Percentiles rank a stretch among this genome's conserved stretches.
Conservation (phyloP, 2,113 vertebrate genomes). For the Gallinago jamesoni region DNA sequence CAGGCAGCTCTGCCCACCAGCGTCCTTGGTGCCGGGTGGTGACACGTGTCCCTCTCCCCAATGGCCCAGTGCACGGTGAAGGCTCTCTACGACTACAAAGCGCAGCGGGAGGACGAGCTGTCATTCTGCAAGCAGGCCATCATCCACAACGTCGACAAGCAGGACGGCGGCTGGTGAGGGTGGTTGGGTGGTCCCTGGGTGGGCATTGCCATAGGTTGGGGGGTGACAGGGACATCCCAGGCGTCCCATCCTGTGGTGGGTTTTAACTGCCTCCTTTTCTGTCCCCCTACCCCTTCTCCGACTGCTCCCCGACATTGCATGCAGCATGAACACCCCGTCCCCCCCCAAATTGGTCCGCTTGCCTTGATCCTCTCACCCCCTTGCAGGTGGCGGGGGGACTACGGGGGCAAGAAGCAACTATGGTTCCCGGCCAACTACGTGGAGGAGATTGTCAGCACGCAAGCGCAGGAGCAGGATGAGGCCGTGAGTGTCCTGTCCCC, state of each 20-base stretch:
- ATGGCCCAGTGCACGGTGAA: slow-evolving; percentile 81
- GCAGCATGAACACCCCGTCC: not conserved
- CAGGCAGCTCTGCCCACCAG: fast-evolving
- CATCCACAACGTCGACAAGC: slow-evolving; percentile 85
- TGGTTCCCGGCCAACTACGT: slow-evolving; percentile 99
- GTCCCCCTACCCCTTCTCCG: not conserved
- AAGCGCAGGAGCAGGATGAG: slow-evolving; percentile 85
- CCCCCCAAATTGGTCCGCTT: not conserved
- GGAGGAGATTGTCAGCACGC: slow-evolving; percentile 87
- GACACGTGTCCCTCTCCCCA: not conserved
- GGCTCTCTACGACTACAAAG: slow-evolving; percentile 87
- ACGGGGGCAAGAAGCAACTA: slow-evolving; percentile 94
- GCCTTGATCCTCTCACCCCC: slow-evolving; percentile 54
- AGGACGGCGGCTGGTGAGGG: slow-evolving; percentile 86
- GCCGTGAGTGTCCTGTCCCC: slow-evolving; percentile 60
- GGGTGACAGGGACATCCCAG: not conserved
- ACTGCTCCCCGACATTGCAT: not conserved
- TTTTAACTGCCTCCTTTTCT: slow-evolving; percentile 50
- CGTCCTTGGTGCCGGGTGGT: fast-evolving
- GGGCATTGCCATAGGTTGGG: not conserved
- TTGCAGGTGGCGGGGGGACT: slow-evolving; percentile 96
- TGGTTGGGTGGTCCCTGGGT: fast-evolving
- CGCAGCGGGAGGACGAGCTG: slow-evolving; percentile 88
- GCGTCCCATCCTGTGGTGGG: fast-evolving
- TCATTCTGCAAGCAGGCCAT: slow-evolving; percentile 89